Evolutionary conservation across 2,113 vertebrate genomes (phyloP).

Genomic region (Aphyosemion australe): DNA sequence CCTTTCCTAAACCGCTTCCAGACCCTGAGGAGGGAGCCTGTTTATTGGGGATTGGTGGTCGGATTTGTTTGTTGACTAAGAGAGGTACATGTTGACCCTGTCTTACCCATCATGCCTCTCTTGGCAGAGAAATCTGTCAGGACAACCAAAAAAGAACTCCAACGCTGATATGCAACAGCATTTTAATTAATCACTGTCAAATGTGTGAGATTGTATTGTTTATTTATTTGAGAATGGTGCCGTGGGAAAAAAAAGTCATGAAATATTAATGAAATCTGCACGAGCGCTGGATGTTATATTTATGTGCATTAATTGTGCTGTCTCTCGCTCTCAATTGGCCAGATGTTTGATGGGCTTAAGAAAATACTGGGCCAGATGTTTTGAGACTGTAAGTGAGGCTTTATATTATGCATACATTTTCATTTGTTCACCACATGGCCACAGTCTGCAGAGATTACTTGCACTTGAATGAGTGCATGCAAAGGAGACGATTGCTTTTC

Average conservation of each 20-base stretch:
- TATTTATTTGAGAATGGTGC: background rate
- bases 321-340: constrained; percentile 52
- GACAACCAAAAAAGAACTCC: too few relatives aligned
- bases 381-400: constrained; percentile 45
- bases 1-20: constrained; percentile 22
- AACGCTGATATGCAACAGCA: background rate
- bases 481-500: constrained; percentile 2
- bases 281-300: constrained; percentile 20
- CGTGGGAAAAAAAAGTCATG: background rate
- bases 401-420: constrained; percentile 61
- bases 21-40: constrained; percentile 13
- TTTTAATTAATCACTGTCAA: background rate
- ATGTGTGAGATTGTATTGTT: background rate
- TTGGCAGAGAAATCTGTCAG: background rate
- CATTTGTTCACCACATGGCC: constrained; percentile 39
- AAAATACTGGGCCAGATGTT: constrained; percentile 75
- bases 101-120: background rate
- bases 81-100: constrained; percentile 3
- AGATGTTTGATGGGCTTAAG: constrained; percentile 62
- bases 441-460: constrained; percentile 40
- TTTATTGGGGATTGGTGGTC: constrained; percentile 19
- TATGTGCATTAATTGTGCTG: constrained; percentile 45
- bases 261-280: constrained; percentile 10
- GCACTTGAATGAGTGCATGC: constrained; percentile 17
- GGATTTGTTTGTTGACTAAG: constrained; percentile 16